Percentiles rank a stretch among this genome's conserved stretches.
phyloP scores from a whole-genome alignment of 2,888 invertebrate species.

The Leptothorax acervorum region DNA sequence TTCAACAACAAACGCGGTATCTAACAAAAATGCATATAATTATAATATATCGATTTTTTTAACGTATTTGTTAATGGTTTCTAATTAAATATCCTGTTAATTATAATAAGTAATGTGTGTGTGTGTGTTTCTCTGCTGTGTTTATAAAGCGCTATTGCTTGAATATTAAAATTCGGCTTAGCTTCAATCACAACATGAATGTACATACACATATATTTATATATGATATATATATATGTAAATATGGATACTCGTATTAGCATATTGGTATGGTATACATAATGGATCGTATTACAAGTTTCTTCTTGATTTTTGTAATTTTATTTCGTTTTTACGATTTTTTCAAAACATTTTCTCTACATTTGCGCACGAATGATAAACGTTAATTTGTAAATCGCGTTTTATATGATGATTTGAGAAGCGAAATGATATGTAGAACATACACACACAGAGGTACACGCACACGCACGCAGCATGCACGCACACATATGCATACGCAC shows the following conservation, averaged over 20 bases:
- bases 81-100: constrained; percentile 32
- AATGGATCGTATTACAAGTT: constrained; percentile 19
- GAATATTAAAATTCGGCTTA: constrained; percentile 14
- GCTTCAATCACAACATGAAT: constrained; percentile 14
- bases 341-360: neutral
- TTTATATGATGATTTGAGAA: neutral
- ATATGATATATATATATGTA: constrained; percentile 9
- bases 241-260: neutral
- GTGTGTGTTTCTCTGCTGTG: neutral
- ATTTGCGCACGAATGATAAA: neutral
- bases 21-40: constrained; percentile 56
- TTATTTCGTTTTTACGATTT: neutral
- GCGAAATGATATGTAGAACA: neutral
- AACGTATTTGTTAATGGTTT: constrained; percentile 43
- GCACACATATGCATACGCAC: neutral
- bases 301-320: neutral
- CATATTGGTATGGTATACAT: neutral
- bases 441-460: neutral
- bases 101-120: neutral
- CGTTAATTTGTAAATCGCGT: neutral
- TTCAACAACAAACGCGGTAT: constrained; percentile 54
- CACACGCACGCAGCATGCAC: too few species aligned
- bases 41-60: constrained; percentile 50
- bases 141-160: constrained; percentile 19
- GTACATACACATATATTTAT: neutral